Conservation (phyloP, 2,797 vertebrate genomes). For the Lepilemur septentrionalis region DNA sequence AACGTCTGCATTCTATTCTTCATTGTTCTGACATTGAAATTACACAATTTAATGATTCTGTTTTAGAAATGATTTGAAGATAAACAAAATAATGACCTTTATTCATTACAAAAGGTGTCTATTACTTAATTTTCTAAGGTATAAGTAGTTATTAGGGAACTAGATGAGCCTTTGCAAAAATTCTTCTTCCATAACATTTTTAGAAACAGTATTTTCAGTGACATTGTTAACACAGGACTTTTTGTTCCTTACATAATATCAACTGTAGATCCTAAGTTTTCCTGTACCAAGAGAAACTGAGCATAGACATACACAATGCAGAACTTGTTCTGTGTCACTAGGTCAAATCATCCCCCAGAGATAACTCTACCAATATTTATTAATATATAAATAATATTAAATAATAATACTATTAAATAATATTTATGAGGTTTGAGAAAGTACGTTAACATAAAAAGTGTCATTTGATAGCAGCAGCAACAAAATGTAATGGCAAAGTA, state of each 20-base stretch:
- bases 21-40: not conserved
- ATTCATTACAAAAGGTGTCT: not conserved
- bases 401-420: not conserved
- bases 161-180: not conserved
- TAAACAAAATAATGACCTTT: not conserved
- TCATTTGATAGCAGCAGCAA: not conserved
- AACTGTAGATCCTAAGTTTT: not conserved
- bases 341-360: not conserved
- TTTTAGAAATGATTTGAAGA: not conserved
- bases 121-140: not conserved
- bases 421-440: not conserved
- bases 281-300: not conserved
- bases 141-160: not conserved
- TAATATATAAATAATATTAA: not conserved
- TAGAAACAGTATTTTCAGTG: not conserved
- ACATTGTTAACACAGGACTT: not conserved
- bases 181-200: not conserved
- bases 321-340: not conserved
- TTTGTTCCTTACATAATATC: not conserved
- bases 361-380: not conserved
- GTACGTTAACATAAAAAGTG: not conserved
- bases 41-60: not conserved
- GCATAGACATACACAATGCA: not conserved
- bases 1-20: not conserved
- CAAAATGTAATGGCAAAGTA: not conserved